Evolutionary conservation across 1,140 invertebrate genomes (phyloP).

Genomic region (Pachypsylla venusta): DNA sequence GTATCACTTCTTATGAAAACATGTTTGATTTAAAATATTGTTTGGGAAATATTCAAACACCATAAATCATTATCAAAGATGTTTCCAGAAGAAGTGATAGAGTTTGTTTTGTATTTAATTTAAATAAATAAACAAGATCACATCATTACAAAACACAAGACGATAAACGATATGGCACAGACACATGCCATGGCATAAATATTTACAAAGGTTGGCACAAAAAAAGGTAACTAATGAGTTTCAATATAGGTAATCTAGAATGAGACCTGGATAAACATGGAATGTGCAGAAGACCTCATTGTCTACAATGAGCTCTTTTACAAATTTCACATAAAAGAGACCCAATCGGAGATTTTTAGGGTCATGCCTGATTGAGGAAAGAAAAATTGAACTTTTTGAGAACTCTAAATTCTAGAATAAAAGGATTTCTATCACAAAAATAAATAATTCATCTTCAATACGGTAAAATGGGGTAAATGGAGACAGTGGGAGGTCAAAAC

Average conservation of each 20-base stretch:
- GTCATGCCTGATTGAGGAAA: too few relatives aligned
- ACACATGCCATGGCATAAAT: too few relatives aligned
- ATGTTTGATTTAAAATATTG: background rate
- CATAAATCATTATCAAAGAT: too few relatives aligned
- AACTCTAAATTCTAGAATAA: too few relatives aligned
- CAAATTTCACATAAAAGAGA: background rate
- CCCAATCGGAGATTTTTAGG: background rate
- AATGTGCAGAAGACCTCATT: too few relatives aligned
- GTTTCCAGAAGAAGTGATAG: constrained; percentile 6
- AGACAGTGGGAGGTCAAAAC: too few relatives aligned
- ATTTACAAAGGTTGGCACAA: background rate
- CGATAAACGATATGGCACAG: background rate
- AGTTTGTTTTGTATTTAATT: background rate
- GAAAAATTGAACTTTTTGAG: too few relatives aligned
- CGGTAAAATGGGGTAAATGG: too few relatives aligned
- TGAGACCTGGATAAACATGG: too few relatives aligned
- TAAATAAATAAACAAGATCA: background rate
- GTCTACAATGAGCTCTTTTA: background rate
- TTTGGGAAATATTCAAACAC: too few relatives aligned
- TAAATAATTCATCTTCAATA: too few relatives aligned
- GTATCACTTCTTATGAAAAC: constrained; percentile 7
- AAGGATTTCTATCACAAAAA: too few relatives aligned
- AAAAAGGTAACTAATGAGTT: background rate
- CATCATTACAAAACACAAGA: background rate
- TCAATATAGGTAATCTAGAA: background rate